Percentiles rank a stretch among this genome's conserved stretches.
Evolutionary conservation across 92 coral and sea anemone genomes (phyloP).

Genomic region (Ricordea florida): DNA sequence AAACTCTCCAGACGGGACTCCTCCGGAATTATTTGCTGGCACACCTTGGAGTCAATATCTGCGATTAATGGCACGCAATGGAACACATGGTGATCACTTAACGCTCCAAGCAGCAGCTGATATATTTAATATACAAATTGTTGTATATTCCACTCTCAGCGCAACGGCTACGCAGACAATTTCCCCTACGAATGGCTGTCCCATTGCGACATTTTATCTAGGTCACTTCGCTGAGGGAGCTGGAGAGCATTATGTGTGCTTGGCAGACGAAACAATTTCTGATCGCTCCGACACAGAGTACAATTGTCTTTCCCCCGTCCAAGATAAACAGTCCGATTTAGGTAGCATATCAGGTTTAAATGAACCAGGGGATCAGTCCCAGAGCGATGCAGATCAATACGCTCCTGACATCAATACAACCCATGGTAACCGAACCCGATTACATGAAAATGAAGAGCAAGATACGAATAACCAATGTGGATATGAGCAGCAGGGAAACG

Average conservation of each 20-base stretch:
- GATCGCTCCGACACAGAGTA: too few species aligned
- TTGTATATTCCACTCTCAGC: too few species aligned
- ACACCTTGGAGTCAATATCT: conserved; percentile 25
- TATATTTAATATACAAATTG: conserved; percentile 1
- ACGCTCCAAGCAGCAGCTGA: conserved; percentile 50
- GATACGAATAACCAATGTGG: not conserved
- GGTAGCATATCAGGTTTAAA: too few species aligned
- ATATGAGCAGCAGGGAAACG: too few species aligned
- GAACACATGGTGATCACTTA: conserved; percentile 47
- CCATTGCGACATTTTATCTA: too few species aligned
- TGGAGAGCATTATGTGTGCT: too few species aligned
- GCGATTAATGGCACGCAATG: conserved; percentile 8
- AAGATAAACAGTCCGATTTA: too few species aligned
- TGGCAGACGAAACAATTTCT: too few species aligned
- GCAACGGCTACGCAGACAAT: not conserved
- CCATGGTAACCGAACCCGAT: not conserved
- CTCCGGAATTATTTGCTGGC: conserved; percentile 6
- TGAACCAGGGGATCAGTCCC: too few species aligned
- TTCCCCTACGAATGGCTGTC: not conserved
- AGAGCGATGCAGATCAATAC: too few species aligned
- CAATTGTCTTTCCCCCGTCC: too few species aligned
- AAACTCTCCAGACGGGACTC: conserved; percentile 11
- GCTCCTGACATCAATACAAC: not conserved
- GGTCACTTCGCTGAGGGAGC: too few species aligned
- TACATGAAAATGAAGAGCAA: conserved; percentile 10